Evolutionary conservation across 2,888 invertebrate genomes (phyloP), one percentile per base, ranked within the genome.

Genomic region (Pherbina coryleti): DNA sequence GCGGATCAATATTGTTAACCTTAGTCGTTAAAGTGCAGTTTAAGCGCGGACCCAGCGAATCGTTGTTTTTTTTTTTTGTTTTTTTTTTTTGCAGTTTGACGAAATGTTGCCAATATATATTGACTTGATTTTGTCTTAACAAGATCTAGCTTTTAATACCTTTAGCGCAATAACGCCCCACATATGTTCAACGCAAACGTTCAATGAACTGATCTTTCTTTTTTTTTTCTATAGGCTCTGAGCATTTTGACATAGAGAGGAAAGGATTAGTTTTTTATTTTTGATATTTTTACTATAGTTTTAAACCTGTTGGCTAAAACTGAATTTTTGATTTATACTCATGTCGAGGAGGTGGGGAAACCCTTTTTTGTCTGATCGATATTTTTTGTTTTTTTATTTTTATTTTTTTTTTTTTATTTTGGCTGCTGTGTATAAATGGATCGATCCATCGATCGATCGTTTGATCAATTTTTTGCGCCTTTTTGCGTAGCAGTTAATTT

Each of bases 401-500:
- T 14, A 2, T 37, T 31, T 34, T 31, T 37, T 34, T 37, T 37
- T 11, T 22, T 44, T 22, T 49, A 25, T 22, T 19, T 22, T 49
- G 22, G 49, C 69, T 49, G 22, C 28, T 31, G 64, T 44, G 8
- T 57, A 60, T n/a, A 11, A 19, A 22, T 62, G 2, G 28, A 55
- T 55, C 51, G 70, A 70, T 71, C 55, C 25, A 55, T 71, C 71
- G n/a, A 34, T 62, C 44, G 60, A 62, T 57, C 57, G 72, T 51
- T 74, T 44, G 28, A 75, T n/a, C 44, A 75, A 70, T 83, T 83
- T 83, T 82, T 53, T 71, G 70, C 53, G 64, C 60, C 55, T 76
- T 72, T 62, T 60, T 69, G 67, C 44, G 49, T 5, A 64, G 31
- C 79, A 79, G 82, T 82, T 83, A 82, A 83, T 82, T 83, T 82